Base-by-base conservation (phyloP, 2,113 vertebrate genomes). In the Tyrannus savana region DNA sequence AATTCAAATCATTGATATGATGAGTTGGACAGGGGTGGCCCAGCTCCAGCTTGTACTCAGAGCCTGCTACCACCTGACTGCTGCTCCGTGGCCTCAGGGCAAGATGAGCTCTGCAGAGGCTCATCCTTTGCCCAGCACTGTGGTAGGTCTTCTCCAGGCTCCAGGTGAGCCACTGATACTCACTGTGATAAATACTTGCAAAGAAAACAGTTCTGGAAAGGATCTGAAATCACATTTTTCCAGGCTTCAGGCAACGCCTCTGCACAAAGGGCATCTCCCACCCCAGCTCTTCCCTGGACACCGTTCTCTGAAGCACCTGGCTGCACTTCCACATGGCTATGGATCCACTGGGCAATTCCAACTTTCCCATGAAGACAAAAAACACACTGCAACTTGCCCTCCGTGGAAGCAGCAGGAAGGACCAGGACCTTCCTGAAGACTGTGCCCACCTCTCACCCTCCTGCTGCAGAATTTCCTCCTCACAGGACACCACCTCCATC, bases 81-180 rank as follows among this genome's bases (percentile, higher is more conserved):
- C 83, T 56, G 82, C 47, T 66, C 63, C 6, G 3, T 2, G 33
- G 79, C 95, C 90, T 12, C 1, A 27, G 77, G 90, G 92, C 68
- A 88, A 55, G 73, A 92, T 3, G 82, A 95, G 90, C 50, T 71
- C 90, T 91, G 76, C 95, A 93, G 79, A 72, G 68, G 60, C 90
- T 97, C 95, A 64, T 80, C 80, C 83, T 68, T 8, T 79, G 80
- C 88, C 76, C 83, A 53, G 33, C 86, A 4, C 92, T 78, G 92
- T 92, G 96, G 93, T 81, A 30, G 96, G 95, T 96, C 95, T 46
- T 67, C 19, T 58, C 31, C 44, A 90, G 72, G 85, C 60, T 95
- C 67, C 90, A 92, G 79, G 60, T 90, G 73, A 92, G 37, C 24
- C 19, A 59, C 55, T 74, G 84, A 75, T 55, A 28, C 7, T 50